Evolutionary conservation across 1,140 invertebrate genomes (phyloP).

Genomic region (Trachelipus rathkii): DNA sequence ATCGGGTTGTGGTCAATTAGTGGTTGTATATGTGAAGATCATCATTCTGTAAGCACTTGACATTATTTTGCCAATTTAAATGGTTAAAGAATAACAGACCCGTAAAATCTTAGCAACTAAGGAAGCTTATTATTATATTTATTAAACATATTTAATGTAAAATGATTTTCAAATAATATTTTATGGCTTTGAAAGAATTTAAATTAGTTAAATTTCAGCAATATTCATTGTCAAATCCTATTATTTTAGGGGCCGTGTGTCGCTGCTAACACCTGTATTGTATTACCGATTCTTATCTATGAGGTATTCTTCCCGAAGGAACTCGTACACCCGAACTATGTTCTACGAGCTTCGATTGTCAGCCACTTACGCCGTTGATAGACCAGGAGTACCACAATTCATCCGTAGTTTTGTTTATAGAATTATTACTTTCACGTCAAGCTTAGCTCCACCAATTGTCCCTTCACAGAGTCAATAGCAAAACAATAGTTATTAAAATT

Average conservation of each 20-base stretch:
- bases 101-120: too few relatives aligned
- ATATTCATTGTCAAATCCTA: not conserved
- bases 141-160: too few relatives aligned
- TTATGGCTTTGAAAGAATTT: too few relatives aligned
- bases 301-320: slow-evolving; percentile 84
- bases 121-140: too few relatives aligned
- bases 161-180: too few relatives aligned
- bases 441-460: slow-evolving; percentile 59
- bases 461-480: slow-evolving; percentile 25
- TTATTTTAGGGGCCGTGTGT: slow-evolving; percentile 68
- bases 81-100: too few relatives aligned
- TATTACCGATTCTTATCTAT: slow-evolving; percentile 91
- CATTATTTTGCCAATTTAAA: too few relatives aligned
- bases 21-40: too few relatives aligned
- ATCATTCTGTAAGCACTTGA: too few relatives aligned
- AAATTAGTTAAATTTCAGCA: too few relatives aligned
- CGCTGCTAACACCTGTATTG: slow-evolving; percentile 80
- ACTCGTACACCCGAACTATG: slow-evolving; percentile 87
- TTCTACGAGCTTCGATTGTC: slow-evolving; percentile 70
- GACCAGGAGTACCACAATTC: slow-evolving; percentile 60
- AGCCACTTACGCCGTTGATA: slow-evolving; percentile 59
- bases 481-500: too few relatives aligned
- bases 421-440: slow-evolving; percentile 59
- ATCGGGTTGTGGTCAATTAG: too few relatives aligned
- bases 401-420: slow-evolving; percentile 55